Base-by-base conservation (phyloP, 2,888 invertebrate genomes). In the Tetheella fluctuosa region DNA sequence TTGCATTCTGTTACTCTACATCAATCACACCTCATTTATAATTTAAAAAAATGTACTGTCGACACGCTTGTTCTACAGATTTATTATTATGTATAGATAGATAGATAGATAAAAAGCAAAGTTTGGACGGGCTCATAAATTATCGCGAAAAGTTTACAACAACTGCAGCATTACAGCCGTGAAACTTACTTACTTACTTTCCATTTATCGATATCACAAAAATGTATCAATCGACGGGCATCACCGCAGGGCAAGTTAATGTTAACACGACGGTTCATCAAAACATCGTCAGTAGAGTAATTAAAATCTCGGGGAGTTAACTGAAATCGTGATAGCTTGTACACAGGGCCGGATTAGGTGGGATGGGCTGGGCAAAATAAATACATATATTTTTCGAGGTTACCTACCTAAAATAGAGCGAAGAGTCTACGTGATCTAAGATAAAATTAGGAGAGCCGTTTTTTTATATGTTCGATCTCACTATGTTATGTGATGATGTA, bases 221-320 rank as follows among this genome's bases (percentile, higher is more conserved):
- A 39, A n/a, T 30, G 17, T 10, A 1, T 6, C 28, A n/a, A 34
- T 25, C 1, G 28, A 12, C 30, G 8, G 34, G 37, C 23, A 23
- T 23, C 25, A 20, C 23, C 55, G 37, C 17, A 23, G 23, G 34
- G 30, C 17, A 20, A 2, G 64, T 61, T 34, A 59, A 59, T n/a
- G 59, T 64, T 66, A 59, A 52, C 37, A 56, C 30, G 42, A 54
- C 61, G 52, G 57, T 59, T 70, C 66, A 72, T 73, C 70, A 69
- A 64, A 68, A 61, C 54, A 62, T 57, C 59, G 66, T 58, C 64
- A 63, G 60, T 61, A 60, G 57, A 57, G 64, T 74, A 73, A 74
- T 74, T 74, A 70, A 74, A 70, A 74, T 64, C 65, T 67, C 62
- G 59, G 59, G 54, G 68, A 59, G 67, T 69, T 67, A 67, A 60